phyloP scores from a whole-genome alignment of 2,797 vertebrate species.

The Sardinella longiceps region DNA sequence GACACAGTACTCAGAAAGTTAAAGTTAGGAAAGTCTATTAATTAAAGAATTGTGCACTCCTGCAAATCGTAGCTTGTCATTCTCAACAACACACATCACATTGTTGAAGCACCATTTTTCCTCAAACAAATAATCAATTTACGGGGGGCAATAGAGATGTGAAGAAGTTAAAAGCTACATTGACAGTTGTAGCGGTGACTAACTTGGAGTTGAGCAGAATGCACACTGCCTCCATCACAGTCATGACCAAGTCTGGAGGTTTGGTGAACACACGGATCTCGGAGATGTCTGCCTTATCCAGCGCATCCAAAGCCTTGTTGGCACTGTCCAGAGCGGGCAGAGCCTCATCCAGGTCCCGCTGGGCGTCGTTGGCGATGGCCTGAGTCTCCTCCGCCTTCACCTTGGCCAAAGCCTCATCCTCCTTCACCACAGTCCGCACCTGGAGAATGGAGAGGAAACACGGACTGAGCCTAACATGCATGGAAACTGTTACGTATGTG shows the following conservation, averaged over 20 bases:
- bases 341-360: conserved; percentile 83
- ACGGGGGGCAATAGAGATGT: too few species aligned
- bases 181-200: conserved; percentile 55
- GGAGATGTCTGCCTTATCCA: conserved; percentile 86
- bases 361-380: conserved; percentile 83
- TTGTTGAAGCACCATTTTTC: too few species aligned
- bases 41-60: too few species aligned
- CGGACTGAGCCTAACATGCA: not conserved
- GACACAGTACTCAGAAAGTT: too few species aligned
- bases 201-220: conserved; percentile 83
- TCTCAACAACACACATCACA: too few species aligned
- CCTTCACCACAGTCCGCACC: conserved; percentile 79
- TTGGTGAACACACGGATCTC: conserved; percentile 88
- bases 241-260: conserved; percentile 85
- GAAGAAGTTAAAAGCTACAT: too few species aligned
- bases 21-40: too few species aligned
- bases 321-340: conserved; percentile 79
- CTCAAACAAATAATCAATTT: too few species aligned
- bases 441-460: conserved; percentile 49
- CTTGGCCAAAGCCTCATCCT: conserved; percentile 81
- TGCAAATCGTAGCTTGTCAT: too few species aligned
- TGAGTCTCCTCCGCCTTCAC: conserved; percentile 85
- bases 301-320: conserved; percentile 80
- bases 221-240: conserved; percentile 85
- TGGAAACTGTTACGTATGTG: not conserved